These are phyloP conservation scores for Numenius phaeopus DNA, from an alignment of 2,797 vertebrate species.

Conservation along the genomic window DNA sequence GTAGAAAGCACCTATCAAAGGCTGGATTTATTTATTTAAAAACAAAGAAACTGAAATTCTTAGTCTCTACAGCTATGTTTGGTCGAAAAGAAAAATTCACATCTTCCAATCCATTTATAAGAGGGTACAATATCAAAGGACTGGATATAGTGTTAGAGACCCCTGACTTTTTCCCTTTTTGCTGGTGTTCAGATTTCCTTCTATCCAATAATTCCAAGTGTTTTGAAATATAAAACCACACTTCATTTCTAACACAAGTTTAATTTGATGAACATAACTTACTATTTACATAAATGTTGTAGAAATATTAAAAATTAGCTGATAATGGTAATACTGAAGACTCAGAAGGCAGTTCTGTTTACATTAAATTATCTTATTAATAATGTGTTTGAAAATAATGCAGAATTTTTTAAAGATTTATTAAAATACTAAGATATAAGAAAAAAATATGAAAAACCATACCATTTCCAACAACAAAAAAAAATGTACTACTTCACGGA, in stretches of 20 bases:
- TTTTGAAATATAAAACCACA: background rate
- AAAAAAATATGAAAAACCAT: background rate
- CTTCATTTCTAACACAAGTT: background rate
- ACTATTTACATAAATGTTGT: background rate
- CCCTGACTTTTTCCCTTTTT: background rate
- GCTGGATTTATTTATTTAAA: background rate
- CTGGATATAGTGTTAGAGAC: background rate
- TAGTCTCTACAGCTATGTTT: background rate
- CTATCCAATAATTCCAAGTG: background rate
- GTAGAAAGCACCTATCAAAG: background rate
- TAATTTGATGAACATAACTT: background rate
- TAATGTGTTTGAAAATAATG: background rate
- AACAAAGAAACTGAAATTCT: background rate
- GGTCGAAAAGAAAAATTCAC: background rate
- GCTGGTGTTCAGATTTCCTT: background rate
- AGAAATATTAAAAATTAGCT: background rate
- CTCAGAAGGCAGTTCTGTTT: background rate
- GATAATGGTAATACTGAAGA: background rate
- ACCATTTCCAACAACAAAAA: background rate
- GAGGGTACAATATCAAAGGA: background rate
- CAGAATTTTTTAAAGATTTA: background rate
- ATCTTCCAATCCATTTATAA: background rate
- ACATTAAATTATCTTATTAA: background rate
- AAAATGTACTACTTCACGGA: background rate
- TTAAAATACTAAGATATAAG: background rate